Conservation (phyloP, 1,140 invertebrate genomes). For the Papilio polytes region DNA sequence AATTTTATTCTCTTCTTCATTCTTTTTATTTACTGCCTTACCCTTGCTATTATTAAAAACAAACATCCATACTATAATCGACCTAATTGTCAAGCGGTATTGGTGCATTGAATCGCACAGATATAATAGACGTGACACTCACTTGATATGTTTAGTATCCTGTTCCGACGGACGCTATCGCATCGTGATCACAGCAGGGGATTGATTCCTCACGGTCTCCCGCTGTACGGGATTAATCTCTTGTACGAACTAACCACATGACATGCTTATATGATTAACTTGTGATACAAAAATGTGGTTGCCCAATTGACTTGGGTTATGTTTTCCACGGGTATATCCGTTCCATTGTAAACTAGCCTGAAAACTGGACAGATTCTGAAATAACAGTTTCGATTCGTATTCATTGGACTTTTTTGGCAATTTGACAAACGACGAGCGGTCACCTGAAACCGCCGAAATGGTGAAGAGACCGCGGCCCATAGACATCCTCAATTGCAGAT, state of each 20-base stretch:
- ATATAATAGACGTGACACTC: conserved; percentile 12
- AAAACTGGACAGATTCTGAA: too few relatives aligned
- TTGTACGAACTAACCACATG: not conserved
- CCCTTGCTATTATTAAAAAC: not conserved
- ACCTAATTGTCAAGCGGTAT: not conserved
- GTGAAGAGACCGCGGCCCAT: too few relatives aligned
- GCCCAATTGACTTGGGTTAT: not conserved
- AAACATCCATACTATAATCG: not conserved
- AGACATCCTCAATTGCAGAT: too few relatives aligned
- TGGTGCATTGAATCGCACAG: not conserved
- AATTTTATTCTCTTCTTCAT: not conserved
- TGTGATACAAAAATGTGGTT: not conserved
- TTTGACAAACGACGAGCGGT: too few relatives aligned
- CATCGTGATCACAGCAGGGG: conserved; percentile 17
- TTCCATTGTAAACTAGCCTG: not conserved
- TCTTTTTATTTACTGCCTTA: not conserved
- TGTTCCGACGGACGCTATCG: conserved; percentile 1
- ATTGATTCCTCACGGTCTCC: conserved; percentile 8
- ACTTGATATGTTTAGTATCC: conserved; percentile 12
- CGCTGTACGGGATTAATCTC: conserved; percentile 13
- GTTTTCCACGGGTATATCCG: not conserved
- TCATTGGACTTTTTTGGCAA: too few relatives aligned
- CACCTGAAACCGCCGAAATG: too few relatives aligned
- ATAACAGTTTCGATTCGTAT: too few relatives aligned
- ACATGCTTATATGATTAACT: conserved; percentile 6